phyloP scores from a whole-genome alignment of 2,888 invertebrate genomes.

The Synergus laeviventris region DNA sequence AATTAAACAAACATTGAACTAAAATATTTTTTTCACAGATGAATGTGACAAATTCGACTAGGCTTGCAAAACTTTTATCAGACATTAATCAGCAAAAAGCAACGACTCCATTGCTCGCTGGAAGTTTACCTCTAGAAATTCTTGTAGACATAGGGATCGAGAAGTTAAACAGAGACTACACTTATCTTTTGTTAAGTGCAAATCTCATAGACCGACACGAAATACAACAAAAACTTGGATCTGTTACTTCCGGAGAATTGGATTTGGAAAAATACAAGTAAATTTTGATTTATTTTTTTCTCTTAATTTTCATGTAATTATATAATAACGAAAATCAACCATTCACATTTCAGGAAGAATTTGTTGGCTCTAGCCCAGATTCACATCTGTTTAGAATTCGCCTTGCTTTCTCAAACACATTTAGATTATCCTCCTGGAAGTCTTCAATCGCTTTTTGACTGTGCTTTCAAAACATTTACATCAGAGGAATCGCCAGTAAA shows the following conservation, averaged over 20 bases:
- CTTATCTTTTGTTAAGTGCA: conserved; percentile 60
- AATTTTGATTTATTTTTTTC: conserved; percentile 1
- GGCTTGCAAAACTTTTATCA: conserved; percentile 44
- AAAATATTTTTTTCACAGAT: conserved; percentile 40
- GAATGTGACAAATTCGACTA: conserved; percentile 46
- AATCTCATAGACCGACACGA: conserved; percentile 59
- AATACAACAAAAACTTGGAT: conserved; percentile 57
- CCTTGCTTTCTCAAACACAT: conserved; percentile 63
- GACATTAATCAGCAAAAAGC: conserved; percentile 36
- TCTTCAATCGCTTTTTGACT: conserved; percentile 59
- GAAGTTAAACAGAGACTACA: conserved; percentile 67
- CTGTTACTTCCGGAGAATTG: conserved; percentile 57
- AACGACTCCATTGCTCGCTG: conserved; percentile 58
- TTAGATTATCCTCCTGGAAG: conserved; percentile 60
- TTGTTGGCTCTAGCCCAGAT: conserved; percentile 64
- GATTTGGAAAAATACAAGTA: conserved; percentile 55
- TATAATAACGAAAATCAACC: conserved; percentile 8
- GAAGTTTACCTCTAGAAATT: conserved; percentile 65
- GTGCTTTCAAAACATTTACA: conserved; percentile 60
- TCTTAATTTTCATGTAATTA: neutral
- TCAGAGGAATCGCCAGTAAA: conserved; percentile 58
- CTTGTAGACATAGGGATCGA: conserved; percentile 67
- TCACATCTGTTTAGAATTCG: conserved; percentile 67
- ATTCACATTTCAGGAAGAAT: conserved; percentile 58
- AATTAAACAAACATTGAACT: neutral